Base-by-base conservation (phyloP, 1,140 invertebrate genomes). In the Aphis gossypii region DNA sequence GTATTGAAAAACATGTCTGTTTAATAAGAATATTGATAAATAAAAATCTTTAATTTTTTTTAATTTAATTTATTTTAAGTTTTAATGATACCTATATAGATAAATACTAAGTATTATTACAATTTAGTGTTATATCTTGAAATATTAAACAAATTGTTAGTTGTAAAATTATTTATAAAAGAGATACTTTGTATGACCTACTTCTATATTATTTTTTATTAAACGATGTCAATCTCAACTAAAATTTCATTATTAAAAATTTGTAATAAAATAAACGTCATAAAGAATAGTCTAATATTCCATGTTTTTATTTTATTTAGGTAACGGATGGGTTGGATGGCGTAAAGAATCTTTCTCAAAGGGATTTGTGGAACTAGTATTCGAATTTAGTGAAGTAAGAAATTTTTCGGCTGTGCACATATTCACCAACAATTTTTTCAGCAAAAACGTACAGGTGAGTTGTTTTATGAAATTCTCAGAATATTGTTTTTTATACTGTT, bases 321-420 rank as follows among this genome's bases (percentile, higher is more conserved):
- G 97, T 56, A 95, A 97, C 95, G 97, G 97, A 94, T 98, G 98
- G 98, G 96, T 98, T 23, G 98, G 98, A 35, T 98, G 98, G 98
- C 96, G 96, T 93, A 97, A 97, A 94, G 97, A 97, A 93, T 96
- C 96, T 11, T 95, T 96, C 30, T 96, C 96, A 8, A 96, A 96
- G 35, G 96, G 96, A 84, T 96, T 96, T 20, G 95, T 97, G 9
- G 97, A 97, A 95, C 96, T 97, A 51, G 95, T 96, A 14, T 98
- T 98, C 95, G 96, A 97, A 94, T 98, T 98, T 95, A 97, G 97
- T 94, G 95, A 95, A 94, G 95, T 97, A 9, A 95, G 97, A 89
- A 98, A 98, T 95, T 98, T 98, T 95, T 97, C 96, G 30, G 96
- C 96, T 1, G 96, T 97, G 94, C 96, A 96, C 94, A 96, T 98